phyloP scores from a whole-genome alignment of 2,888 invertebrate species.

The Germaria angustata region DNA sequence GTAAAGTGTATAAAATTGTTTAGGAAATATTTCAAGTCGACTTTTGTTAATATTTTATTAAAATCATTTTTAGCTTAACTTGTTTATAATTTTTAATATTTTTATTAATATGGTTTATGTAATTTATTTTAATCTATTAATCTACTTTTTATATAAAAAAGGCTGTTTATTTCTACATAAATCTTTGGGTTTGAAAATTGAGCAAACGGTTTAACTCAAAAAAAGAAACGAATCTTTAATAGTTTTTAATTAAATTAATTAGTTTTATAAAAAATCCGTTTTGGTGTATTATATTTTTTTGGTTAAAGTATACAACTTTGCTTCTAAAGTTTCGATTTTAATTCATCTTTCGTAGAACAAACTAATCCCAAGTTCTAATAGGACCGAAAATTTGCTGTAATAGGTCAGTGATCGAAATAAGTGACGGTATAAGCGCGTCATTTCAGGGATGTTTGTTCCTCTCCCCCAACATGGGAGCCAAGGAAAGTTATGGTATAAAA shows the following conservation, averaged over 20 bases:
- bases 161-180: constrained; percentile 48
- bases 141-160: constrained; percentile 28
- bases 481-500: no score
- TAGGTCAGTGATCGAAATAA: no score
- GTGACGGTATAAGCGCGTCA: no score
- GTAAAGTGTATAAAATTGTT: constrained; percentile 2
- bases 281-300: no score
- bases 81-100: constrained; percentile 9
- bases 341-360: no score
- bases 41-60: constrained; percentile 31
- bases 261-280: no score
- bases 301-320: neutral
- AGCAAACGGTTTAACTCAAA: neutral
- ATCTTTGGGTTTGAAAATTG: neutral
- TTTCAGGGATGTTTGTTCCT: no score
- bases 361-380: no score
- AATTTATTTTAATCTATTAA: constrained; percentile 21
- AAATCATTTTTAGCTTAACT: neutral
- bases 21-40: neutral
- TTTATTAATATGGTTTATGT: neutral
- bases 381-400: no score
- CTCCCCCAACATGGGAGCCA: no score
- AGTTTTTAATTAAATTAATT: no score
- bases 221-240: no score
- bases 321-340: neutral